Conservation (phyloP, 2,888 invertebrate genomes). For the Rotaria socialis region DNA sequence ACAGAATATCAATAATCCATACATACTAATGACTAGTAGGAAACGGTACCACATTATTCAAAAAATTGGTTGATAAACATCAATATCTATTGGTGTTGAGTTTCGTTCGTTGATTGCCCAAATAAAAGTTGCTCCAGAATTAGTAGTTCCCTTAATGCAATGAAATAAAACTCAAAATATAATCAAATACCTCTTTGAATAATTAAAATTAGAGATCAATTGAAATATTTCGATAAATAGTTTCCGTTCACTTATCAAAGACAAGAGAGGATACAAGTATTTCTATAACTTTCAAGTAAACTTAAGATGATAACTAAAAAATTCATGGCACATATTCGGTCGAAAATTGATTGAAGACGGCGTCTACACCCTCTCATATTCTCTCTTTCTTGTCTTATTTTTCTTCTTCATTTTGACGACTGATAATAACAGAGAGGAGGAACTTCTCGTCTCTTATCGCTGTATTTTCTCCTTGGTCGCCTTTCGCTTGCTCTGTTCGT, state of each 20-base stretch:
- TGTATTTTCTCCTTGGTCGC: not conserved
- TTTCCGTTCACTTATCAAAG: not conserved
- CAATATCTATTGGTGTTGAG: not conserved
- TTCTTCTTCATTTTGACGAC: not conserved
- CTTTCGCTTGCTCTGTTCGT: not conserved
- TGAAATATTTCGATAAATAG: not conserved
- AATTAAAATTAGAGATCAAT: not conserved
- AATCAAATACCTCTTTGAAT: not conserved
- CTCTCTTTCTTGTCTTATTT: not conserved
- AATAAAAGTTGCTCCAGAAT: not conserved
- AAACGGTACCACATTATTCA: conserved; percentile 8
- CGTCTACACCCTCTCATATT: not conserved
- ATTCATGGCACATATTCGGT: not conserved
- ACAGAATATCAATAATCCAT: not conserved
- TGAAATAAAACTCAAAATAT: not conserved
- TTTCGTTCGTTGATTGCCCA: not conserved
- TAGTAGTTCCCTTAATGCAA: not conserved
- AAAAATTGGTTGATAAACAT: not conserved
- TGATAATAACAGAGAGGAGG: not conserved
- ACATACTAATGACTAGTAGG: not conserved
- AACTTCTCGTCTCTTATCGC: not conserved
- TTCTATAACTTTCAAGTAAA: not conserved
- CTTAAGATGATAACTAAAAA: too few species aligned
- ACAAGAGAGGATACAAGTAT: not conserved
- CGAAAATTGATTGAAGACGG: not conserved